These are phyloP conservation scores for Pocota personata DNA, from an alignment of 2,888 invertebrate species.

Conservation along the genomic window DNA sequence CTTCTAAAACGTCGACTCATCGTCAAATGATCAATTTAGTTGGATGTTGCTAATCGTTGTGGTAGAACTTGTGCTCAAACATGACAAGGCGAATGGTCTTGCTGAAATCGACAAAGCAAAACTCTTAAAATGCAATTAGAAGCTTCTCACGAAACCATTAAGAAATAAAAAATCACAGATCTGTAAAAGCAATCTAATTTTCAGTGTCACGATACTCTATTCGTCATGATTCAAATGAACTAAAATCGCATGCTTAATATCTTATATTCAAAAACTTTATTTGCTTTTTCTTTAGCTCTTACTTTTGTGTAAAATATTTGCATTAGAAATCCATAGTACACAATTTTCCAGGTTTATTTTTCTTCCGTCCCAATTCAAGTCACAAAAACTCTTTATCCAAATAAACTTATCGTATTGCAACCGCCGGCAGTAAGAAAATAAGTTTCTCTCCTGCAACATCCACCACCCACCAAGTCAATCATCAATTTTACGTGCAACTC, in stretches of 20 bases:
- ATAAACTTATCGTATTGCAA: not conserved
- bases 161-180: too few relatives aligned
- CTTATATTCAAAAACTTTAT: not conserved
- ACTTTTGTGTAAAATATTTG: not conserved
- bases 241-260: not conserved
- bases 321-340: not conserved
- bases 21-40: too few relatives aligned
- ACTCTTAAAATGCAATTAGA: too few relatives aligned
- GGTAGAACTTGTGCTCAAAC: too few relatives aligned
- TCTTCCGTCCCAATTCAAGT: not conserved
- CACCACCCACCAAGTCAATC: constrained; percentile 24
- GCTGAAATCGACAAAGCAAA: too few relatives aligned
- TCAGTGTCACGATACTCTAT: too few relatives aligned
- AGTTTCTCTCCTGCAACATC: not conserved
- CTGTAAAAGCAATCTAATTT: too few relatives aligned
- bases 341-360: not conserved
- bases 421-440: not conserved
- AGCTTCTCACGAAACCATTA: too few relatives aligned
- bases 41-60: too few relatives aligned
- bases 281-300: not conserved
- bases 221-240: not conserved
- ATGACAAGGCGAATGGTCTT: too few relatives aligned
- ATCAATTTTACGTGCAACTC: constrained; percentile 42
- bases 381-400: not conserved
- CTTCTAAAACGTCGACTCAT: too few relatives aligned